These are phyloP conservation scores for Meloidogyne chitwoodi DNA, from an alignment of 1,140 invertebrate genomes.

Conservation along the genomic window DNA sequence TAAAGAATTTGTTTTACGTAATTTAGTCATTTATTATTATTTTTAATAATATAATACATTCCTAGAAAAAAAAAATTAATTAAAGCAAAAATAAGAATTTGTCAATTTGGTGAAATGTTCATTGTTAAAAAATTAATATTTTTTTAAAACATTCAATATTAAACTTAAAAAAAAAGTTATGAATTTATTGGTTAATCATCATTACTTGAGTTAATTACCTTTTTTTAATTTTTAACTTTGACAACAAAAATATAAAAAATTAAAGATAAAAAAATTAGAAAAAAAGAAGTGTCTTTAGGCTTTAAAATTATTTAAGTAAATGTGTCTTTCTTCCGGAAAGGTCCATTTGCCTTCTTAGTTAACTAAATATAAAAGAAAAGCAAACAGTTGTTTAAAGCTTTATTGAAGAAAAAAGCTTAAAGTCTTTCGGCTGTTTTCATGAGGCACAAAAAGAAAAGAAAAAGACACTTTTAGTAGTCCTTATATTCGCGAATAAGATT, in stretches of 20 bases:
- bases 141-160: background rate
- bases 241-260: too few species aligned
- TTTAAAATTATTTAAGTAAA: background rate
- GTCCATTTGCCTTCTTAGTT: background rate
- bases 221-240: background rate
- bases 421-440: background rate
- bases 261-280: background rate
- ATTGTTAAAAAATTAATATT: background rate
- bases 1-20: constrained; percentile 9
- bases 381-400: background rate
- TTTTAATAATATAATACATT: background rate
- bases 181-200: background rate
- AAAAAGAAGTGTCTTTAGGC: background rate
- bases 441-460: background rate
- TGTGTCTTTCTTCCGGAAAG: background rate
- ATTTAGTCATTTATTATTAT: background rate
- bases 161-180: background rate
- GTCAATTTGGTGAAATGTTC: background rate
- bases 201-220: background rate
- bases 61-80: background rate
- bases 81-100: background rate
- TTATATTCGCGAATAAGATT: background rate
- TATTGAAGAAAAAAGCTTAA: background rate
- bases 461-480: background rate
- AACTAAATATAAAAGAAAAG: background rate